Conservation (phyloP, 2,797 vertebrate genomes). For the Limosa lapponica region DNA sequence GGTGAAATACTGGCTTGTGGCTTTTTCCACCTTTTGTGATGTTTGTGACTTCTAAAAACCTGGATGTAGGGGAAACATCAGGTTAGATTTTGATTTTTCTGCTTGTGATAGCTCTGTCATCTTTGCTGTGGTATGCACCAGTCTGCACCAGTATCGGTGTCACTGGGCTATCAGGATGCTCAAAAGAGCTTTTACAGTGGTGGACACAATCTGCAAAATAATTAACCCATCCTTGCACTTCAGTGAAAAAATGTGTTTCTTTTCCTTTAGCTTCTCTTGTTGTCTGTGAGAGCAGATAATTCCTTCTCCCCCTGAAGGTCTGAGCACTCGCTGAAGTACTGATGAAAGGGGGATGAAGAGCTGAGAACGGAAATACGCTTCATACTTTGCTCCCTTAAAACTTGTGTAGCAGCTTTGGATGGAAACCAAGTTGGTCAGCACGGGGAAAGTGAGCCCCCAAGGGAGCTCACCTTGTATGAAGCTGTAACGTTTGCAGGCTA, state of each 20-base stretch:
- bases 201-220: neutral
- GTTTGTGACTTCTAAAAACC: neutral
- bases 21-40: neutral
- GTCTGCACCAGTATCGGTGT: neutral
- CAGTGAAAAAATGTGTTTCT: neutral
- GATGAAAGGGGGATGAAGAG: neutral
- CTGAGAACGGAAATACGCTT: neutral
- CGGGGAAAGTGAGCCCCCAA: accelerated
- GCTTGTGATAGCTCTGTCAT: neutral
- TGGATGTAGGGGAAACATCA: accelerated
- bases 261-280: neutral
- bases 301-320: neutral
- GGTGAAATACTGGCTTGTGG: neutral
- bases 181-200: accelerated
- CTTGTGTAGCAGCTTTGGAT: neutral
- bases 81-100: neutral
- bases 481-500: neutral
- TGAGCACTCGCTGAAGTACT: neutral
- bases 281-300: neutral
- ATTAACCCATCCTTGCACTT: neutral
- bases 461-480: neutral
- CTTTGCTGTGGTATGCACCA: neutral
- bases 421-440: neutral
- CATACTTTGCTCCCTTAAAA: neutral
- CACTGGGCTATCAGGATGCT: accelerated